phyloP scores from a whole-genome alignment of 2,888 invertebrate species.

The Drosophila merina region DNA sequence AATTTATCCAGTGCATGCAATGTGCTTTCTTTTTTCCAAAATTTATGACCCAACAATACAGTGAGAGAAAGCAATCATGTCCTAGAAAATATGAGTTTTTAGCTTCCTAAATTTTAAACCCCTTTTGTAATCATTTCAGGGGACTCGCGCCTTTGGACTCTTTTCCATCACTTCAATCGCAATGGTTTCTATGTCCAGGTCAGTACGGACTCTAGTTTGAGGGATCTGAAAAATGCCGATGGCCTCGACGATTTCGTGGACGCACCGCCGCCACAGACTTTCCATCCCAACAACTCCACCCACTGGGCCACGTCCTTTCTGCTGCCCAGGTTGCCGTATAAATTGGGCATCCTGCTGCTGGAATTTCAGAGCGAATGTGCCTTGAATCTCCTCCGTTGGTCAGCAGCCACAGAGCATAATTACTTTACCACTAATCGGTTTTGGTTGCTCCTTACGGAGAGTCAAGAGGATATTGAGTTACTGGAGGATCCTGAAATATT shows the following conservation, averaged over 20 bases:
- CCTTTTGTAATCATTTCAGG: constrained; percentile 17
- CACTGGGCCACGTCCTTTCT: constrained; percentile 60
- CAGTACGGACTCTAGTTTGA: constrained; percentile 62
- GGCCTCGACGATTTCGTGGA: constrained; percentile 29
- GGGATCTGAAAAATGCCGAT: constrained; percentile 52
- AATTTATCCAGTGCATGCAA: constrained; percentile 54
- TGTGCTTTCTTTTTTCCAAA: constrained; percentile 32
- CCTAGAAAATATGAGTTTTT: too few relatives aligned
- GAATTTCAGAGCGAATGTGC: constrained; percentile 73
- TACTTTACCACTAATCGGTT: constrained; percentile 81
- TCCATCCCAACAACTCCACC: constrained; percentile 56
- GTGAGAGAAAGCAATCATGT: not conserved
- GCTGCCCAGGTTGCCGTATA: constrained; percentile 64
- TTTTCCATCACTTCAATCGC: constrained; percentile 58
- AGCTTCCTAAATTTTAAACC: too few relatives aligned
- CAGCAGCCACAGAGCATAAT: constrained; percentile 76
- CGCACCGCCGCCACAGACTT: constrained; percentile 66
- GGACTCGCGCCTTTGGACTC: constrained; percentile 38
- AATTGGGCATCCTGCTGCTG: constrained; percentile 77
- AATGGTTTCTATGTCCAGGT: constrained; percentile 71
- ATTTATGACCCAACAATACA: constrained; percentile 46
- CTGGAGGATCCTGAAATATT: constrained; percentile 75
- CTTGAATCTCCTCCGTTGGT: constrained; percentile 71
- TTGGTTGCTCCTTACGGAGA: constrained; percentile 75
- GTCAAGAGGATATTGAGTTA: constrained; percentile 45